Evolutionary conservation across 2,113 vertebrate species (phyloP).

Genomic region (Heterotilapia buettikoferi): DNA sequence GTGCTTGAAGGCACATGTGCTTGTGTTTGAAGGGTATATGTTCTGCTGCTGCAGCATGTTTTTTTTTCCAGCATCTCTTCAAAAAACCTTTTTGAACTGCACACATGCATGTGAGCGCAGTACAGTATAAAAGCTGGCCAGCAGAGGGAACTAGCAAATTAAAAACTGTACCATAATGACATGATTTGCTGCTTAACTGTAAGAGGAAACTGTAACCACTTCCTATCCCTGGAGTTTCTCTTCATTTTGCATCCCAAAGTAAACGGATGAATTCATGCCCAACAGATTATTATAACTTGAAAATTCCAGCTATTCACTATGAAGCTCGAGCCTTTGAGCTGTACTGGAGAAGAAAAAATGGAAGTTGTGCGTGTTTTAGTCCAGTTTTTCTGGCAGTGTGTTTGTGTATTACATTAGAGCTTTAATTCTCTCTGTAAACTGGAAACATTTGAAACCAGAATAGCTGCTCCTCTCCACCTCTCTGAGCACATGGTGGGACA

Average conservation of each 20-base stretch:
- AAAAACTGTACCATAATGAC: conserved; percentile 13
- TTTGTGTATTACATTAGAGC: neutral
- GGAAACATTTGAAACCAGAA: neutral
- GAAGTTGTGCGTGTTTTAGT: neutral
- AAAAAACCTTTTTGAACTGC: neutral
- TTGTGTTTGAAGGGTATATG: neutral
- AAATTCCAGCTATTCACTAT: neutral
- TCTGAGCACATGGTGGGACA: neutral
- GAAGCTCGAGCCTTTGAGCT: neutral
- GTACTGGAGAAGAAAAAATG: neutral
- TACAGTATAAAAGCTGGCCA: conserved; percentile 48
- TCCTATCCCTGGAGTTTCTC: conserved; percentile 6
- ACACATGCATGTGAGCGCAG: neutral
- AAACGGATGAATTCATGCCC: neutral
- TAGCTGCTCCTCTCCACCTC: neutral
- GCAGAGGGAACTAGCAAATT: conserved; percentile 65
- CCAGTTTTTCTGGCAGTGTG: neutral
- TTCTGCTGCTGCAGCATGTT: neutral
- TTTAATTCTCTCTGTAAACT: neutral
- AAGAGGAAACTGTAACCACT: conserved; percentile 44
- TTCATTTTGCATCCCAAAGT: neutral
- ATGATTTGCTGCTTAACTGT: conserved; percentile 17
- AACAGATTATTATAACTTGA: neutral
- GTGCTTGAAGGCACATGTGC: neutral
- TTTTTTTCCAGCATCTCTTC: neutral